Base-by-base conservation (phyloP, 2,888 invertebrate species). In the Gymnocheta viridis region DNA sequence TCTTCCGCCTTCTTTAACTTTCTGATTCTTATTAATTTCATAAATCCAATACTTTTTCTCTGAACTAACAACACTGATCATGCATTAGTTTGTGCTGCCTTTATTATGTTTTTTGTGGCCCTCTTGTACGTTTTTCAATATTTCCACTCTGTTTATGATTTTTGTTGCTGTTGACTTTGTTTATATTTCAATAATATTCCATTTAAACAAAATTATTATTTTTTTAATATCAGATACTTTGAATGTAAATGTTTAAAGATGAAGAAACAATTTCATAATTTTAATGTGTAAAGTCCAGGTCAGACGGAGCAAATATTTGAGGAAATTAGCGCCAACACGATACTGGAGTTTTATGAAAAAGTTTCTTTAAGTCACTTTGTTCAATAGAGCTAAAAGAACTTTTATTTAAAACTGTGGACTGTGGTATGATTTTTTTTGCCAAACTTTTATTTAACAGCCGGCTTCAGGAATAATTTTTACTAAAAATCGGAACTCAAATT, bases 101-200 rank as follows among this genome's bases (percentile, higher is more conserved):
- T 54, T 41, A 51, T 27, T 78, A 19, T 62, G 38, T 66, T 35
- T 47, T 69, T 24, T 51, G 32, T 54, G 24, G n/a, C 38, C 35
- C 22, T 67, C n/a, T 49, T 17, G 35, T 51, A 38, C 38, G 60
- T n/a, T 47, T 79, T 47, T 56, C 17, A 72, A 79, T 72, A 58
- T 80, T 72, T 80, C 72, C 49, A 79, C 72, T 79, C 79, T 72
- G 79, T 79, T 79, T 72, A 66, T 72, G 58, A 79, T 22, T 54
- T 29, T 54, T 54, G 54, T 27, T 27, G 47, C 19, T 24, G 51
- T 29, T 78, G 17, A 44, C 22, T 69, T 67, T 41, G 47, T 77
- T 70, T 44, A 32, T 41, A 51, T 70, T 78, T 70, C 54, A 79
- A 70, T 72, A 72, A 51, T 64, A 56, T 67, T 38, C 56, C 72